Evolutionary conservation across 2,113 vertebrate genomes (phyloP), one percentile per base, ranked within the genome.

Genomic region (Hypocryptadius cinnamomeus): DNA sequence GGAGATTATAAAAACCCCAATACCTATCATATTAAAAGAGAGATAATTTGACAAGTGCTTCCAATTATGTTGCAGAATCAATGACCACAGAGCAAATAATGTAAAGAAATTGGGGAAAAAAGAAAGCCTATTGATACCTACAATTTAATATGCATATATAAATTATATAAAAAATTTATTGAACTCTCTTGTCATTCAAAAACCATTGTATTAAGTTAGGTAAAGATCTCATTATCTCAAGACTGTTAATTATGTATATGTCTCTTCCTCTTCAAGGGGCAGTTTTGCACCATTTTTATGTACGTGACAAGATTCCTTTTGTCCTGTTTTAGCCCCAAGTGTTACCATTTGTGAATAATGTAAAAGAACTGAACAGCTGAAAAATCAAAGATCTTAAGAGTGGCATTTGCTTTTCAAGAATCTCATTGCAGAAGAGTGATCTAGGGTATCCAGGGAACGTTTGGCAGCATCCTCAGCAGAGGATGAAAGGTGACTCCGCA

Each of bases 61-160:
- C 79, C 79, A 91, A 77, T 93, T 94, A 86, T 54, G 45, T 63
- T 95, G 84, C 30, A 85, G 92, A 97, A 93, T 94, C 96, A 96
- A 87, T 97, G 86, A 89, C 65, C 94, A 72, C 61, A 90, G 80
- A 93, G 74, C 40, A 35, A 84, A 40, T 77, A 92, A 90, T 73
- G 40, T 91, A 72, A 68, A 93, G 37, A 87, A 94, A 96, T 80
- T 35, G 14, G 11, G 0, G 0, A 24, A 33, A 71, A 28, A 64
- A 56, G 59, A 42, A 82, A 69, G 20, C 53, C 47, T 89, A 6
- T 20, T 22, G 45, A 80, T 53, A 31, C 13, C 16, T 80, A 22
- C 31, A 50, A 4, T 66, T 74, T 39, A 54, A 11, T 71, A 8
- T 68, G 18, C 6, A 10, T 50, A 16, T 22, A 15, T 15, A 70